Evolutionary conservation across 2,888 invertebrate species (phyloP), one percentile per base, ranked within the genome.

Genomic region (Nephrotoma appendiculata): DNA sequence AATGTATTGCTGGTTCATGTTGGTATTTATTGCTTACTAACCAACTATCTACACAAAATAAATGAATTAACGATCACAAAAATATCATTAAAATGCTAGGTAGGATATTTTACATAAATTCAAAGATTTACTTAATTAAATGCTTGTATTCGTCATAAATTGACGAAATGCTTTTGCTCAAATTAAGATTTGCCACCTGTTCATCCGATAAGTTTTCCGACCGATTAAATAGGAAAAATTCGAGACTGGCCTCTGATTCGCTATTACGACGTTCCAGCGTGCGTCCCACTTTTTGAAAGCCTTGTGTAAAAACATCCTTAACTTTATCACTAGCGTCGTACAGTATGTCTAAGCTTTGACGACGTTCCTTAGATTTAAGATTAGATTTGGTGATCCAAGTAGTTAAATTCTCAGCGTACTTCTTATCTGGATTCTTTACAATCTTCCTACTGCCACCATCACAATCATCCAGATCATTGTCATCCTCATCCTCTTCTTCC

Each of bases 301-400:
- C 96, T 90, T 96, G 96, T 87, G 93, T 94, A 88, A 96, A 94
- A 89, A 96, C 95, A 91, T 96, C 96, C 91, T 96, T 96, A 88
- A 96, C 95, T 89, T 95, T 94, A 90, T 96, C 96, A 52, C 96
- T 94, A 0, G 96, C 96, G 88, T 96, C 96, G 89, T 96, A 93
- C 41, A 96, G 90, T 87, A 95, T 94, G 89, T 96, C 96, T 45
- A 96, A 91, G 88, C 96, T 96, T 90, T 96, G 96, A 41, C 96
- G 92, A 86, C 95, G 92, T 88, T 92, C 92, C 88, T 93, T 93
- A 86, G 92, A 91, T 41, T 91, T 89, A 87, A 93, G 90, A 89
- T 89, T 91, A 88, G 91, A 91, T 88, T 90, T 91, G 12, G 89
- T 87, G 87, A 89, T 86, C 88, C 87, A 86, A 12, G 86, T 88